phyloP scores from a whole-genome alignment of 2,888 invertebrate species.

The Tigriopus californicus region DNA sequence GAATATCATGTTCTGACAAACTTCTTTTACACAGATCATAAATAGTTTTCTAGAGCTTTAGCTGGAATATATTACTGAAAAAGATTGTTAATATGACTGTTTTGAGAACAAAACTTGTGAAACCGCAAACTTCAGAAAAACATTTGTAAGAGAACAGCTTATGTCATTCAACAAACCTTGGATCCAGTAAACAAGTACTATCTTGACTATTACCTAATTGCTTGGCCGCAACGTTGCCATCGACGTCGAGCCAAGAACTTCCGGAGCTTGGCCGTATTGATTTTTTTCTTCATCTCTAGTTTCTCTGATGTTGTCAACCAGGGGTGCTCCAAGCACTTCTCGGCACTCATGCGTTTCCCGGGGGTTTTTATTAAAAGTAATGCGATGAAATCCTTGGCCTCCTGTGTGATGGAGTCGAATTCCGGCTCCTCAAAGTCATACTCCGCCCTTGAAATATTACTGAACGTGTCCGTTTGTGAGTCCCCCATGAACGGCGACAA shows the following conservation, averaged over 20 bases:
- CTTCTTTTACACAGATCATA: too few relatives aligned
- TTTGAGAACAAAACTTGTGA: too few relatives aligned
- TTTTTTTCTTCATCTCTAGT: not conserved
- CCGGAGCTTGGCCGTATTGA: not conserved
- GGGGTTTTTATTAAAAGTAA: not conserved
- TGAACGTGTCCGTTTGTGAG: not conserved
- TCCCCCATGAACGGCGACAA: not conserved
- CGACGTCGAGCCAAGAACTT: not conserved
- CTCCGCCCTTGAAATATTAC: not conserved
- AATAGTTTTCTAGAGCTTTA: too few relatives aligned
- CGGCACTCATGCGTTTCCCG: not conserved
- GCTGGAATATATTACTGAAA: too few relatives aligned
- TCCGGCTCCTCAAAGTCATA: not conserved
- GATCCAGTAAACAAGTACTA: too few relatives aligned
- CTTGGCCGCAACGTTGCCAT: not conserved
- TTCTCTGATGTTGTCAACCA: not conserved
- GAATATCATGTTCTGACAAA: too few relatives aligned
- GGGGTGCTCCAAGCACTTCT: not conserved
- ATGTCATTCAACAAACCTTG: too few relatives aligned
- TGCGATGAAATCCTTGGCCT: not conserved
- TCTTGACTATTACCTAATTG: too few relatives aligned
- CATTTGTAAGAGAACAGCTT: too few relatives aligned
- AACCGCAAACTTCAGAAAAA: too few relatives aligned
- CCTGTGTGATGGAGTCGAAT: not conserved
- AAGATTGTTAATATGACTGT: too few relatives aligned